These are phyloP conservation scores for Grus americana DNA, from an alignment of 2,113 vertebrate genomes.

Conservation along the genomic window DNA sequence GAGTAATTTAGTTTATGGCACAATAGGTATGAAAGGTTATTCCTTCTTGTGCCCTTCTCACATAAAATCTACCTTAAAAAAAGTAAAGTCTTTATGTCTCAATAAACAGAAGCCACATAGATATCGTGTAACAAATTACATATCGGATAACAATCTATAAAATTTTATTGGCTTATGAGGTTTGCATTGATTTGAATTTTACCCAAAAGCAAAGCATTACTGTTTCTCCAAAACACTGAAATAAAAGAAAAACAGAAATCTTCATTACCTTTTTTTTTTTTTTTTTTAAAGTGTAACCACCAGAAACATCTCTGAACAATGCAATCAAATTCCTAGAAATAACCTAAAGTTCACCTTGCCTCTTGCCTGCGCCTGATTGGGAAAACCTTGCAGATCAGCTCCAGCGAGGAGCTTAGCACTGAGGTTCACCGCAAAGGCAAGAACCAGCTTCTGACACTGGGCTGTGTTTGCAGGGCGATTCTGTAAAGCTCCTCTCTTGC, in stretches of 20 bases:
- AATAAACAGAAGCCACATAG: constrained; percentile 42
- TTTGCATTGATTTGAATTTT: constrained; percentile 50
- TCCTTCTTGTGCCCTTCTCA: constrained; percentile 32
- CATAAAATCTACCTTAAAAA: constrained; percentile 42
- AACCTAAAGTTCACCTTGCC: not conserved
- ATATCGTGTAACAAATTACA: constrained; percentile 56
- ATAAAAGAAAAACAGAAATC: not conserved
- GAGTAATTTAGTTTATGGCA: constrained; percentile 67
- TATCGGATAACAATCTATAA: constrained; percentile 60
- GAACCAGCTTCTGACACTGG: not conserved
- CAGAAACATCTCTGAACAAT: not conserved
- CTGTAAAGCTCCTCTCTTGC: not conserved
- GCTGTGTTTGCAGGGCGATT: not conserved
- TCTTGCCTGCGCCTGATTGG: not conserved
- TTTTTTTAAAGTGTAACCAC: not conserved
- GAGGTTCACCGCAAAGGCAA: not conserved
- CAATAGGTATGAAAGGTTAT: constrained; percentile 49
- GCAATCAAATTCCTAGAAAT: not conserved
- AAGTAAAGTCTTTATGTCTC: constrained; percentile 49
- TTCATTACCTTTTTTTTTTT: not conserved
- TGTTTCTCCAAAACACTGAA: not conserved
- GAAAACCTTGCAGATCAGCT: not conserved
- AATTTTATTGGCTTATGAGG: constrained; percentile 15
- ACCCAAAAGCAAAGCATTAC: constrained; percentile 18
- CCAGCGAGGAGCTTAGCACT: not conserved